These are phyloP conservation scores for Anastrepha ludens DNA, from an alignment of 1,140 invertebrate genomes.

Conservation along the genomic window DNA sequence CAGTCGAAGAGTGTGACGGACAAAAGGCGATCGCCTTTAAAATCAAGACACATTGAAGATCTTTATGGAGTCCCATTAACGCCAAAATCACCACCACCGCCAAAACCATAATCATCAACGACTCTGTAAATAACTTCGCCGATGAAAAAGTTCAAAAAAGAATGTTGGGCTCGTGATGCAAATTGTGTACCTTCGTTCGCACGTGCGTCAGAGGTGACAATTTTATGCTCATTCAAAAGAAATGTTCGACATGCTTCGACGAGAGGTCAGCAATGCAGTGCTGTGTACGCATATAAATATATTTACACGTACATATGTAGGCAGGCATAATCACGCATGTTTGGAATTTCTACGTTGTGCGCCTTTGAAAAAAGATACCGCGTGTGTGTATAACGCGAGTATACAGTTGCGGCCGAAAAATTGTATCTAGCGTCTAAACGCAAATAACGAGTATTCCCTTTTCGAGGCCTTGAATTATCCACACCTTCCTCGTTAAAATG, in stretches of 20 bases:
- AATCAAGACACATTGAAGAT: constrained; percentile 45
- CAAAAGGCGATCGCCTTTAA: constrained; percentile 10
- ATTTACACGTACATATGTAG: neutral
- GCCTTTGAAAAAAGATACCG: no score
- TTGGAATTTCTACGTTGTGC: no score
- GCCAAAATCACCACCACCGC: neutral
- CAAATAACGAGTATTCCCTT: no score
- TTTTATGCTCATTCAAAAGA: constrained; percentile 50
- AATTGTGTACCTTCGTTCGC: constrained; percentile 35
- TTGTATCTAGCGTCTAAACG: no score
- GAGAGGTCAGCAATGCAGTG: neutral
- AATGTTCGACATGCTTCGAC: constrained; percentile 38
- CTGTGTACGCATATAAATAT: neutral
- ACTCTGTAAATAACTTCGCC: neutral
- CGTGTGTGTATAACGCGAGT: no score
- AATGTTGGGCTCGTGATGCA: neutral
- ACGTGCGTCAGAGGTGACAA: constrained; percentile 48
- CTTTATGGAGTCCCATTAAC: constrained; percentile 32
- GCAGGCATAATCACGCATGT: no score
- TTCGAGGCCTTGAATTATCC: no score
- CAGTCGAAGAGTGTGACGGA: neutral
- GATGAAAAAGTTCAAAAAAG: neutral
- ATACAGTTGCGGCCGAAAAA: no score
- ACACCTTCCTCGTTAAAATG: no score
- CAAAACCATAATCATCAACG: neutral